phyloP scores from a whole-genome alignment of 2,888 invertebrate genomes.

The Drosophila kokeensis region DNA sequence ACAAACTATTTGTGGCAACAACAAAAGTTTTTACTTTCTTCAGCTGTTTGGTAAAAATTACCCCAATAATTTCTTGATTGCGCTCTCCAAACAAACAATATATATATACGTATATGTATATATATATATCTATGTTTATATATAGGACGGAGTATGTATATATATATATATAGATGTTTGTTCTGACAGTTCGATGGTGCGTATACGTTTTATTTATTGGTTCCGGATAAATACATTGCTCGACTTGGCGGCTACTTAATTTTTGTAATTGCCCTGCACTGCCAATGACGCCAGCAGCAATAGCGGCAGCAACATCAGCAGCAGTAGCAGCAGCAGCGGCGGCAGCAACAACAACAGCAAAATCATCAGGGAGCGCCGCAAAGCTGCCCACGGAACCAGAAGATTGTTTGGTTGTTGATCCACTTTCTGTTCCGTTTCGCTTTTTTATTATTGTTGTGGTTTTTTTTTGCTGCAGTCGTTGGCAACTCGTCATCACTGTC shows the following conservation, averaged over 20 bases:
- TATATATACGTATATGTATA: too few species aligned
- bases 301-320: background rate
- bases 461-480: slow-evolving; percentile 13
- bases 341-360: background rate
- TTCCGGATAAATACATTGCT: slow-evolving; percentile 65
- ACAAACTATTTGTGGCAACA: background rate
- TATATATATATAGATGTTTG: background rate
- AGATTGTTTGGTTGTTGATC: slow-evolving; percentile 49
- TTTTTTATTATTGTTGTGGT: slow-evolving; percentile 8
- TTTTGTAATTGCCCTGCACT: slow-evolving; percentile 59
- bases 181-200: slow-evolving; percentile 37
- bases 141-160: background rate
- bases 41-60: slow-evolving; percentile 23
- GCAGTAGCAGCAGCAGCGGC: background rate
- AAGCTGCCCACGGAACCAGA: slow-evolving; percentile 42
- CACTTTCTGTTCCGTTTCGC: slow-evolving; percentile 52
- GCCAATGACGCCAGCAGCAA: slow-evolving; percentile 10
- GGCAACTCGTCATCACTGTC: slow-evolving; percentile 62
- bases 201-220: slow-evolving; percentile 64
- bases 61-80: slow-evolving; percentile 30
- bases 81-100: slow-evolving; percentile 12
- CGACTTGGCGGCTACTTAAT: slow-evolving; percentile 62
- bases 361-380: slow-evolving; percentile 4
- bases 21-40: slow-evolving; percentile 4
- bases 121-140: slow-evolving; percentile 23